Conservation (phyloP, 2,113 vertebrate species). For the Zosterops lateralis region DNA sequence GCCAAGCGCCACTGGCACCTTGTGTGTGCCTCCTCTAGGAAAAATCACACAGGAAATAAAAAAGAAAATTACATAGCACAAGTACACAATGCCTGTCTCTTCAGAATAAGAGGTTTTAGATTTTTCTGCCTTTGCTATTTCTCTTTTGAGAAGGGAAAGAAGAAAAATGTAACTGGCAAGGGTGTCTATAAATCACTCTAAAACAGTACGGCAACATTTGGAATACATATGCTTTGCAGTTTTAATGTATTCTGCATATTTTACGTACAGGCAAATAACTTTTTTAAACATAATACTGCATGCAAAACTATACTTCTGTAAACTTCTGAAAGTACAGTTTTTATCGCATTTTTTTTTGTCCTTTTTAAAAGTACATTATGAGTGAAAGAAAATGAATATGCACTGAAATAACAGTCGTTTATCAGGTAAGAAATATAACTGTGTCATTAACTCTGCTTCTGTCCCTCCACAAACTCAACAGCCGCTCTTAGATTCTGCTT, state of each 20-base stretch:
- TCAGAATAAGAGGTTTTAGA: not conserved
- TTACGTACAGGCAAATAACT: not conserved
- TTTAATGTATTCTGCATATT: not conserved
- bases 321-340: not conserved
- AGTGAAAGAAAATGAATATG: not conserved
- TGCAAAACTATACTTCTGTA: not conserved
- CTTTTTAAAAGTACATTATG: not conserved
- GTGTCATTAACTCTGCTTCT: not conserved
- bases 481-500: not conserved
- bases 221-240: not conserved
- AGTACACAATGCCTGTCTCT: not conserved
- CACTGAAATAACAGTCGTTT: not conserved
- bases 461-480: not conserved
- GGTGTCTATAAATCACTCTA: not conserved
- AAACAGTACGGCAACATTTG: not conserved
- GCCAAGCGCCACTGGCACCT: not conserved
- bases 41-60: not conserved
- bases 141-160: not conserved
- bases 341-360: not conserved
- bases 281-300: not conserved
- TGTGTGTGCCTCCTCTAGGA: not conserved
- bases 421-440: not conserved
- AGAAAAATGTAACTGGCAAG: not conserved
- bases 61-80: fast-evolving
- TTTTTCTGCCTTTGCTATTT: not conserved